Conservation (phyloP, 2,797 vertebrate genomes). For the Alcedo atthis region DNA sequence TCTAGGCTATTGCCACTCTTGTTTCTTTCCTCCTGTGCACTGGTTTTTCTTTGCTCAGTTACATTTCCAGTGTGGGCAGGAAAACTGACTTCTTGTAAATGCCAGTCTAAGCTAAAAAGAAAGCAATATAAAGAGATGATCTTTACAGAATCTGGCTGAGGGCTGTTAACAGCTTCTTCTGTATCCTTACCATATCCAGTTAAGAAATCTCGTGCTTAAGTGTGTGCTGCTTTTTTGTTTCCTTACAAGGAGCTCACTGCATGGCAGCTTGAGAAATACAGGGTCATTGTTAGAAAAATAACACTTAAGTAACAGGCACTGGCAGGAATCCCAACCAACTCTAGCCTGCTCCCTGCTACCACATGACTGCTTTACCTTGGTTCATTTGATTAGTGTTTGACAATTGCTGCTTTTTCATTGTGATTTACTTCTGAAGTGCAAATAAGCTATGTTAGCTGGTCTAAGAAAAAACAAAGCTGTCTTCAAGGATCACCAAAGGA, state of each 20-base stretch:
- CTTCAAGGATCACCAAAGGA: background rate
- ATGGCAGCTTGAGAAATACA: background rate
- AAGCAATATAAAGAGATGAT: background rate
- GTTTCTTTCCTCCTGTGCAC: background rate
- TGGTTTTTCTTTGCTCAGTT: background rate
- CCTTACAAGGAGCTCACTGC: constrained; percentile 42
- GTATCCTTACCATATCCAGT: constrained; percentile 10
- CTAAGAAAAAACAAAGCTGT: background rate
- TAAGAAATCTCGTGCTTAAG: constrained; percentile 4
- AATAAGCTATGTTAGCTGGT: background rate
- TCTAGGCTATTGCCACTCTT: background rate
- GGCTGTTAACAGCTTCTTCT: background rate
- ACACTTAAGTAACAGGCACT: background rate
- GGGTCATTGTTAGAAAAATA: constrained; percentile 9
- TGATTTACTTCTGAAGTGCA: background rate
- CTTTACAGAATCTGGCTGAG: background rate
- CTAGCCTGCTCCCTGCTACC: background rate
- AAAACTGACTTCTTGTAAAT: background rate
- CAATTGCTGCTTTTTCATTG: background rate
- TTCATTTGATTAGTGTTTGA: background rate
- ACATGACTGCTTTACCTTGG: background rate
- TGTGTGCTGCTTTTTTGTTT: background rate
- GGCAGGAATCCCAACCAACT: background rate
- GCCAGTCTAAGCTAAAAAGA: background rate
- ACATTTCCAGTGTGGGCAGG: background rate